Evolutionary conservation across 2,113 vertebrate genomes (phyloP), one percentile per base, ranked within the genome.

Genomic region (Notechis scutatus): DNA sequence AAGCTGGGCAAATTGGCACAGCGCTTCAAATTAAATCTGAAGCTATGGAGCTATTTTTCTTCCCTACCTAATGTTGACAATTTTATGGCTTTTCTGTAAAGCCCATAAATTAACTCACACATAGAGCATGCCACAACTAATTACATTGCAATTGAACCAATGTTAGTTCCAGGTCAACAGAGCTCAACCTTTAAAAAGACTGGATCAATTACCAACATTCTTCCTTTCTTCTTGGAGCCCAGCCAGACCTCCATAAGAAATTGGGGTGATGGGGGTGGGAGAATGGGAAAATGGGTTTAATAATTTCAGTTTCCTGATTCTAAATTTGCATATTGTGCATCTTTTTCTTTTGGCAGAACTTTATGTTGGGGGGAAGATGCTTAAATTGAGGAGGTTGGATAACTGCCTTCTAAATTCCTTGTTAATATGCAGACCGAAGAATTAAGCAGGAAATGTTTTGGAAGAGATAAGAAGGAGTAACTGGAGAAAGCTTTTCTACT

Each of bases 221-320:
- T 74, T 15, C 88, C 34, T 0, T n/a, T 11, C 45, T 69, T 52
- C 90, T 23, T 39, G 3, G 21, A 91, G 90, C 47, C 34, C 20
- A 39, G 20, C 61, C 29, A 64, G 5, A 50, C 12, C 20, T 54
- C 52, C 61, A 52, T n/a, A 42, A 34, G 69, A 55, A 54, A 14
- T 39, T 1, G 0, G 11, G 26, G 10, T 52, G 56, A 2, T 3
- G 42, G 21, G 2, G 56, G 20, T 0, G 24, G 24, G 24, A 34
- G 2, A 74, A 47, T 12, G 20, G 45, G 24, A 69, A 55, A 9
- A 5, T 12, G 45, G 6, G 5, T 26, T 24, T 59, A 26, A 34
- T 29, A 56, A 7, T 52, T 55, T 57, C 3, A 1, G 2, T 88
- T 88, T 56, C 24, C 14, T 26, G 45, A 52, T 15, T 24, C 34